Evolutionary conservation across 2,888 invertebrate species (phyloP), one percentile per base, ranked within the genome.

Genomic region (Liopterus haemorrhoidalis): DNA sequence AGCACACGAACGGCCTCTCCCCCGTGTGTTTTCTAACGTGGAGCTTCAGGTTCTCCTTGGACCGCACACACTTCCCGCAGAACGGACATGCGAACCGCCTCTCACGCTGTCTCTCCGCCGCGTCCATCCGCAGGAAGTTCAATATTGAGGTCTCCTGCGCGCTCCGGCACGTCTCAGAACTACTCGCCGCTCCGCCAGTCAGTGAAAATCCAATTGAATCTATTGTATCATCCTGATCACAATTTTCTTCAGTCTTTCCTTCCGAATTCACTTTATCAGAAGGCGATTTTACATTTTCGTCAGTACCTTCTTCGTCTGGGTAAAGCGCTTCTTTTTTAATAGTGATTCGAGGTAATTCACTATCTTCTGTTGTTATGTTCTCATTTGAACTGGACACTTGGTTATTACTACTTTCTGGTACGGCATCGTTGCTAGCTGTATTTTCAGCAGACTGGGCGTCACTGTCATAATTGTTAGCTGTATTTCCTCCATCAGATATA

Each of bases 11-110:
- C n/a, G 90, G 90, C 20, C 90, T 75, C 65, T 90, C 90, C 6
- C 89, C 89, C n/a, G 77, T 77, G 63, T 90, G 90, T 60, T 90
- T 90, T 45, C 89, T 76, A 14, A 90, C 87, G 68, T 90, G 90
- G 54, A 90, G 70, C 67, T 90, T 89, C 40, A 90, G 73, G 65
- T 89, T 89, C 70, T 89, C 89, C 68, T 89, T 89, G 33, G 88
- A 88, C 43, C 89, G 75, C 25, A 91, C 90, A 65, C 89, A 89
- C 65, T 90, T 90, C 36, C 88, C 87, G 66, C 90, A 90, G 64
- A 89, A 90, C 1, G 89, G 89, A 60, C 89, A 90, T 20, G 89
- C 87, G 66, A 89, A 89, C 46, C 86, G 62, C 49, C 84, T 74
- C 61, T 85, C 84, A 33, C 84, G 73, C 59, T 84, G 83, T 41